Conservation (phyloP, 2,888 invertebrate genomes). For the Heteromurus nitidus region DNA sequence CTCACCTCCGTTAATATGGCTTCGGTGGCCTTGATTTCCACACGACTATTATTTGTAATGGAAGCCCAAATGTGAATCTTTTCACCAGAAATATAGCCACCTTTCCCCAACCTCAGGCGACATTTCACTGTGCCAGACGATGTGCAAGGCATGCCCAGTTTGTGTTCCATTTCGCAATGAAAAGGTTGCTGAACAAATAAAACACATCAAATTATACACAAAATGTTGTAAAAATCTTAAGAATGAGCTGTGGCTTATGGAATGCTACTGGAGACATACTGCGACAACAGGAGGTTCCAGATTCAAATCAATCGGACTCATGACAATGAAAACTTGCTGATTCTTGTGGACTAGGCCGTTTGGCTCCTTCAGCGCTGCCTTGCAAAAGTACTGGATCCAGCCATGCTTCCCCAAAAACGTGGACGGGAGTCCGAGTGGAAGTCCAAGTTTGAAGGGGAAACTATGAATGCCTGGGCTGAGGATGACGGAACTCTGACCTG, state of each 20-base stretch:
- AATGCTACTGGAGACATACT: slow-evolving; percentile 79
- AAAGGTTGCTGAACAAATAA: slow-evolving; percentile 84
- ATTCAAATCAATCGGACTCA: slow-evolving; percentile 96
- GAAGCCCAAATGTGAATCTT: slow-evolving; percentile 90
- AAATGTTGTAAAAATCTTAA: slow-evolving; percentile 9
- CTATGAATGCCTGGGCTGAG: slow-evolving; percentile 95
- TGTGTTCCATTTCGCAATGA: slow-evolving; percentile 93
- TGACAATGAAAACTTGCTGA: slow-evolving; percentile 97
- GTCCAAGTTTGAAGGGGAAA: slow-evolving; percentile 93
- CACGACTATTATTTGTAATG: slow-evolving; percentile 89
- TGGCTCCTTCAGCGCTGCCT: slow-evolving; percentile 90
- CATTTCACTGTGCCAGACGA: slow-evolving; percentile 91
- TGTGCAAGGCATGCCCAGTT: slow-evolving; percentile 88
- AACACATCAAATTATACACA: not conserved
- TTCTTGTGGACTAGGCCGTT: slow-evolving; percentile 94
- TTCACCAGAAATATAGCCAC: slow-evolving; percentile 95
- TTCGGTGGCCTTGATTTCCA: slow-evolving; percentile 88
- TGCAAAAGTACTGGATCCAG: slow-evolving; percentile 96
- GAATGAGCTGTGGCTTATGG: not conserved
- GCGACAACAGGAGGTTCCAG: slow-evolving; percentile 81
- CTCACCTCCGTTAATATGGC: slow-evolving; percentile 88
- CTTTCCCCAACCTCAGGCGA: slow-evolving; percentile 89
- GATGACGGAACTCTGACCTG: slow-evolving; percentile 88
- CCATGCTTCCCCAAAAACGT: slow-evolving; percentile 93
- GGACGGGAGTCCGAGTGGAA: slow-evolving; percentile 92